These are phyloP conservation scores for Leuciscus idus DNA, from an alignment of 2,113 vertebrate genomes.

Conservation along the genomic window DNA sequence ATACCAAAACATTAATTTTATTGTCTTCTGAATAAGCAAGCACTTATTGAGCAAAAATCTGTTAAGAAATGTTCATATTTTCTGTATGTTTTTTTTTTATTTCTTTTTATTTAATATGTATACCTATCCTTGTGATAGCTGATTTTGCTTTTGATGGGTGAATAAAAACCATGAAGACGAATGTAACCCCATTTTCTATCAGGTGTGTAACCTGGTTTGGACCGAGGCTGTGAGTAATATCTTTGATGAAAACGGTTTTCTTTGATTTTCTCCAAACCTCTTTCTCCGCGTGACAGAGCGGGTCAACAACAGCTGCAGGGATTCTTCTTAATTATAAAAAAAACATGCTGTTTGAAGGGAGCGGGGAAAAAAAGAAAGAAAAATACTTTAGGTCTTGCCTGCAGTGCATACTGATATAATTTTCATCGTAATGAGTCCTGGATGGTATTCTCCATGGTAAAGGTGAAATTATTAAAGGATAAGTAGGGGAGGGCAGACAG, in stretches of 20 bases:
- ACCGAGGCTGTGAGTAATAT: slow-evolving; percentile 26
- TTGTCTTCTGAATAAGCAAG: not conserved
- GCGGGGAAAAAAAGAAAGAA: slow-evolving; percentile 12
- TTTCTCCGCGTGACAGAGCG: slow-evolving; percentile 47
- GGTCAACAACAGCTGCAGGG: slow-evolving; percentile 63
- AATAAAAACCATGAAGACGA: not conserved
- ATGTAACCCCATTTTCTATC: not conserved
- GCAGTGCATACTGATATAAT: slow-evolving; percentile 52
- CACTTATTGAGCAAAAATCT: not conserved
- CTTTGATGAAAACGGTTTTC: slow-evolving; percentile 52
- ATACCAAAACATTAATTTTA: not conserved
- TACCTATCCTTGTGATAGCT: not conserved
- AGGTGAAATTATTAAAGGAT: slow-evolving; percentile 49
- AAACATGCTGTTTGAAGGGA: slow-evolving; percentile 59
- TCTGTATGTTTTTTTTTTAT: not conserved
- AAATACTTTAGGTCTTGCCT: slow-evolving; percentile 40
- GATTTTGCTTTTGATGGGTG: slow-evolving; percentile 1
- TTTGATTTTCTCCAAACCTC: slow-evolving; percentile 63
- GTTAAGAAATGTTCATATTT: too few relatives aligned
- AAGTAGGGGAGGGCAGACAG: slow-evolving; percentile 18
- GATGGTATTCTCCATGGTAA: slow-evolving; percentile 42
- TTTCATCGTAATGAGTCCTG: slow-evolving; percentile 53
- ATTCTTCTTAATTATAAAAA: slow-evolving; percentile 64
- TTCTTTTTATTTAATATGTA: not conserved
- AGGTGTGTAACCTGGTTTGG: slow-evolving; percentile 28